Percentiles rank a stretch among this genome's conserved stretches.
These are phyloP conservation scores for Phorcus lineatus DNA, from an alignment of 2,888 invertebrate genomes.

Conservation along the genomic window DNA sequence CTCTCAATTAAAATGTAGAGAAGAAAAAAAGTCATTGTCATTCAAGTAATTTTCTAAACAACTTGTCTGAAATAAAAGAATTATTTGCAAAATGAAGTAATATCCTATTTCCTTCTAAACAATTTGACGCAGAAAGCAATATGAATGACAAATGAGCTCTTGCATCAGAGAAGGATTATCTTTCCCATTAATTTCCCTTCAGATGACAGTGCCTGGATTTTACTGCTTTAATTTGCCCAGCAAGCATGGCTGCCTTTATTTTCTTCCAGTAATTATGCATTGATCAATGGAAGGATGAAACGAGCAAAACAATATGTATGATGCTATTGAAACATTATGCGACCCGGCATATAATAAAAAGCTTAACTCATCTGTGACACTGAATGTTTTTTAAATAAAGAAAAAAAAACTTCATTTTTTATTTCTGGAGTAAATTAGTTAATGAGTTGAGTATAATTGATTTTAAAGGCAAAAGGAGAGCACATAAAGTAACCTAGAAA, in stretches of 20 bases:
- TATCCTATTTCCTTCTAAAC: no score
- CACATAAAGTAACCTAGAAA: no score
- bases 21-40: no score
- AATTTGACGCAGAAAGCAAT: no score
- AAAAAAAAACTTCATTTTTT: neutral
- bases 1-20: no score
- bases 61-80: no score
- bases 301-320: conserved; percentile 1
- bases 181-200: conserved; percentile 5
- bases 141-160: no score
- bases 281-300: neutral
- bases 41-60: no score
- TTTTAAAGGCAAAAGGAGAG: no score
- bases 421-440: no score
- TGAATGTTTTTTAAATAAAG: neutral
- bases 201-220: neutral
- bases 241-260: neutral
- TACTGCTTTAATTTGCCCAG: neutral
- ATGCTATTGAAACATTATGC: neutral
- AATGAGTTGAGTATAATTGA: no score
- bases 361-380: neutral
- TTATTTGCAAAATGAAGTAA: no score
- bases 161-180: neutral
- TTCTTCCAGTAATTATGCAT: conserved; percentile 2
- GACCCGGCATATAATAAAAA: neutral